Conservation (phyloP, 2,797 vertebrate species). For the Molothrus aeneus region DNA sequence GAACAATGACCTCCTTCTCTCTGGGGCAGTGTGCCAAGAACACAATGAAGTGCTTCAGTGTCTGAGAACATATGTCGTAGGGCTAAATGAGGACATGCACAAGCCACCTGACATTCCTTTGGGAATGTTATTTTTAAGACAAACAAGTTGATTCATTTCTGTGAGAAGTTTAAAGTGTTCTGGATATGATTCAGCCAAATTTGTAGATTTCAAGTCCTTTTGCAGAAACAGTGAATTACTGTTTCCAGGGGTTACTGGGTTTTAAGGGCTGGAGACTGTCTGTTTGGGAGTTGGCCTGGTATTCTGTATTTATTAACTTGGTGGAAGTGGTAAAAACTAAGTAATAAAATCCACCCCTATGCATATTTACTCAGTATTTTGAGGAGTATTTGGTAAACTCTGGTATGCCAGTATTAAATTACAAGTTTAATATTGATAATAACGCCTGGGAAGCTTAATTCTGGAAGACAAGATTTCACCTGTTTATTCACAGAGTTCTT, state of each 20-base stretch:
- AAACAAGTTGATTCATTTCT: slow-evolving; percentile 34
- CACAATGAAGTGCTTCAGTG: slow-evolving; percentile 21
- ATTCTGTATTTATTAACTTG: not conserved
- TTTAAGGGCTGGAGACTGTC: not conserved
- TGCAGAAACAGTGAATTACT: not conserved
- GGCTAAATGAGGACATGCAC: slow-evolving; percentile 18
- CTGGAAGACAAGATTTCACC: not conserved
- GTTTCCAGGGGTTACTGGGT: not conserved
- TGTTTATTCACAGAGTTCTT: not conserved
- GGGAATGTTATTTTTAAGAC: slow-evolving; percentile 3
- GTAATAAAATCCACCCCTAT: not conserved
- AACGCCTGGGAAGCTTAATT: not conserved
- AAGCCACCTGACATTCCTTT: slow-evolving; percentile 50
- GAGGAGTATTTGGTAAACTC: not conserved
- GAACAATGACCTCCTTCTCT: slow-evolving; percentile 13
- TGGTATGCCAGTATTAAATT: not conserved
- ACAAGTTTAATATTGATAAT: not conserved
- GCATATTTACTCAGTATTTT: not conserved
- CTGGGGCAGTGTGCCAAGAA: not conserved
- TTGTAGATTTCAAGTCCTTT: not conserved
- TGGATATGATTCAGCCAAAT: not conserved
- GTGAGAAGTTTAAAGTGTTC: not conserved
- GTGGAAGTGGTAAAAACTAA: not conserved
- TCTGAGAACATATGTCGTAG: slow-evolving; percentile 32
- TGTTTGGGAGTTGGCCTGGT: not conserved